Evolutionary conservation across 2,888 invertebrate species (phyloP).

Genomic region (Drosophila monieri): DNA sequence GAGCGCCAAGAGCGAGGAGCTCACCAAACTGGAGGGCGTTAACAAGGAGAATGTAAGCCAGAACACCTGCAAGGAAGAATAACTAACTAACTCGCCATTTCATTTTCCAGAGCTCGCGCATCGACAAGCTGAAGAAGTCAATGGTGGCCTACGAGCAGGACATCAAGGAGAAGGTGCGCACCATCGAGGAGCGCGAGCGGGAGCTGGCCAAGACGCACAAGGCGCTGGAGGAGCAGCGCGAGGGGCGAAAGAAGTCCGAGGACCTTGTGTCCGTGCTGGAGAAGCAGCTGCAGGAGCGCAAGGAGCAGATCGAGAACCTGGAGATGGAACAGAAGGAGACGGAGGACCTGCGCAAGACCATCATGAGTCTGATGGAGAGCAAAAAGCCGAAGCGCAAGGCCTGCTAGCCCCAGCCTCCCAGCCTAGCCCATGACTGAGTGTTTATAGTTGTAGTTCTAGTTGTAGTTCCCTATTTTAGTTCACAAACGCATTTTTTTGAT

Average conservation of each 20-base stretch:
- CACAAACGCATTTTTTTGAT: slow-evolving; percentile 17
- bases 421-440: background rate
- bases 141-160: slow-evolving; percentile 80
- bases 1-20: slow-evolving; percentile 71
- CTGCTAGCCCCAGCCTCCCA: slow-evolving; percentile 7
- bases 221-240: slow-evolving; percentile 80
- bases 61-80: too few species aligned
- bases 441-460: slow-evolving; percentile 9
- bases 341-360: slow-evolving; percentile 83
- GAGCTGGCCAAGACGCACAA: slow-evolving; percentile 81
- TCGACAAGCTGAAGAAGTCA: slow-evolving; percentile 82
- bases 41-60: slow-evolving; percentile 79
- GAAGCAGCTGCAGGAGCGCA: slow-evolving; percentile 81
- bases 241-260: slow-evolving; percentile 81
- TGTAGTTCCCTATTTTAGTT: background rate
- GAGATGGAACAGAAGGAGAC: slow-evolving; percentile 82
- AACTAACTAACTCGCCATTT: too few species aligned
- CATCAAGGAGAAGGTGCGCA: slow-evolving; percentile 78
- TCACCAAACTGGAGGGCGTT: slow-evolving; percentile 69
- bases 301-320: slow-evolving; percentile 80
- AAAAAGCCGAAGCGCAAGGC: slow-evolving; percentile 82
- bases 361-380: slow-evolving; percentile 83
- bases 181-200: slow-evolving; percentile 80
- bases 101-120: slow-evolving; percentile 66
- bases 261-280: slow-evolving; percentile 82